Conservation (phyloP, 2,797 vertebrate genomes). For the Galaxias olidus region DNA sequence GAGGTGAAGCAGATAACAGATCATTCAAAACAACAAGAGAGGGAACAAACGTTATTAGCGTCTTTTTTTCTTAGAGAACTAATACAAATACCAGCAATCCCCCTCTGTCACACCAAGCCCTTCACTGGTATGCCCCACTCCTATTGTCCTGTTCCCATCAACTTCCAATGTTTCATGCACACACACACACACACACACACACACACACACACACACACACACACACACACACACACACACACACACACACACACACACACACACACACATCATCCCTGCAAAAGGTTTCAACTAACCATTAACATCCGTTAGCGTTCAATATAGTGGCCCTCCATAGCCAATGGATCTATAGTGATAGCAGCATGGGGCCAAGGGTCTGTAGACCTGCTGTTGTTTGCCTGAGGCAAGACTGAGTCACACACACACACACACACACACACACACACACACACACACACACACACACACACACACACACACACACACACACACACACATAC, state of each 20-base stretch:
- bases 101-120: neutral
- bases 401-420: conserved; percentile 48
- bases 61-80: too few relatives aligned
- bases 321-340: conserved; percentile 31
- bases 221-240: conserved; percentile 35
- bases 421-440: neutral
- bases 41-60: conserved; percentile 9
- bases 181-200: conserved; percentile 10
- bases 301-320: neutral
- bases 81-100: neutral
- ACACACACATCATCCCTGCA: conserved; percentile 5
- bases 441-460: neutral
- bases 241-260: conserved; percentile 5
- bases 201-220: conserved; percentile 11
- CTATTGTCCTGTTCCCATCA: conserved; percentile 9
- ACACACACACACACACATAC: too few relatives aligned
- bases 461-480: neutral
- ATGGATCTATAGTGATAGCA: conserved; percentile 44
- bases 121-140: neutral
- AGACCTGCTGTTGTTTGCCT: conserved; percentile 56
- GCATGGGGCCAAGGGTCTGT: conserved; percentile 47
- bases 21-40: conserved; percentile 8
- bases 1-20: neutral
- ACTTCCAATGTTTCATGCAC: neutral
- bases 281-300: neutral